These are phyloP conservation scores for Venturia canescens DNA, from an alignment of 1,140 invertebrate genomes.

Conservation along the genomic window DNA sequence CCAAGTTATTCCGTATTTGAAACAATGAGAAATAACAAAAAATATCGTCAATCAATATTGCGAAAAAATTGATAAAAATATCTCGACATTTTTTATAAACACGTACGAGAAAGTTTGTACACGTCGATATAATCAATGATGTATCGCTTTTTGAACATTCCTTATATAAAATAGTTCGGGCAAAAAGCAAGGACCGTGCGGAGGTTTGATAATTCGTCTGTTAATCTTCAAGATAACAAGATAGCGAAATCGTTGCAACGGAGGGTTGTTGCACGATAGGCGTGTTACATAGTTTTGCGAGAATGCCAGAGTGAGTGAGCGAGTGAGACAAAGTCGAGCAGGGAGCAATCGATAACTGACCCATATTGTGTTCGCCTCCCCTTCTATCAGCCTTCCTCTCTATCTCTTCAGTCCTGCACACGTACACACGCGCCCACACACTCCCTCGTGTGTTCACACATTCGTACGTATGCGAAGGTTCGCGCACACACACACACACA, in stretches of 20 bases:
- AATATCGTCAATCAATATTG: too few relatives aligned
- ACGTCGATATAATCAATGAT: too few relatives aligned
- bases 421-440: constrained; percentile 5
- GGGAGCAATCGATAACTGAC: constrained; percentile 76
- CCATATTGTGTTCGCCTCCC: constrained; percentile 73
- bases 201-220: neutral
- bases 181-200: neutral
- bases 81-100: too few relatives aligned
- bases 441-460: too few relatives aligned
- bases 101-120: too few relatives aligned
- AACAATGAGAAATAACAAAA: too few relatives aligned
- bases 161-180: too few relatives aligned
- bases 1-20: too few relatives aligned
- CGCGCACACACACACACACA: neutral
- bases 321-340: constrained; percentile 63
- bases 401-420: constrained; percentile 42
- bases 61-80: too few relatives aligned
- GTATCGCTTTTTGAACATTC: too few relatives aligned
- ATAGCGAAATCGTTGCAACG: neutral
- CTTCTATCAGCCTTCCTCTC: constrained; percentile 45
- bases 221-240: neutral
- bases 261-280: constrained; percentile 57
- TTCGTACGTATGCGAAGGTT: too few relatives aligned
- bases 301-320: constrained; percentile 32
- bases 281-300: constrained; percentile 59